phyloP scores from a whole-genome alignment of 2,797 vertebrate species.

The Florisuga fusca region DNA sequence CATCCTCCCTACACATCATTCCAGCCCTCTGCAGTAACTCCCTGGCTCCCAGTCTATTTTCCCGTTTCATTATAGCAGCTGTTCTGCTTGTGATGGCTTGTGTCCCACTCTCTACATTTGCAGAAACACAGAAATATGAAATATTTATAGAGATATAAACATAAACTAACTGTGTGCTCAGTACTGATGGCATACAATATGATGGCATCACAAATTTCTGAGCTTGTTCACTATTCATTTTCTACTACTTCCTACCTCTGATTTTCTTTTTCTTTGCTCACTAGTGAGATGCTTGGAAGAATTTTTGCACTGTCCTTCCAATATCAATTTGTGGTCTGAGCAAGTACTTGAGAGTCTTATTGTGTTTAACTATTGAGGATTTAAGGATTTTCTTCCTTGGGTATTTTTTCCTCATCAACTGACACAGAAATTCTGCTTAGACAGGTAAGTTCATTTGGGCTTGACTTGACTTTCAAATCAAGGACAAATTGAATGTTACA shows the following conservation, averaged over 20 bases:
- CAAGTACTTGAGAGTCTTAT: not conserved
- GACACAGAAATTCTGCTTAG: not conserved
- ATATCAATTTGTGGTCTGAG: not conserved
- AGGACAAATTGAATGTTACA: not conserved
- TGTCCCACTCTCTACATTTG: not conserved
- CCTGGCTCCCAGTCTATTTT: not conserved
- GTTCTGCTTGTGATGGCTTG: not conserved
- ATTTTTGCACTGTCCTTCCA: not conserved
- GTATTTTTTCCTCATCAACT: not conserved
- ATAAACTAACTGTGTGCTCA: not conserved
- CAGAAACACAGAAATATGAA: not conserved
- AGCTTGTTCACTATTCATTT: not conserved
- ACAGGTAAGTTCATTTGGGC: not conserved
- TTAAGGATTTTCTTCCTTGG: not conserved
- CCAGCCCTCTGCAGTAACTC: not conserved
- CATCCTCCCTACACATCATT: not conserved
- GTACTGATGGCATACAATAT: not conserved
- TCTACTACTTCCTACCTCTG: not conserved
- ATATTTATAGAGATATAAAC: not conserved
- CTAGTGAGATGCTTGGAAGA: not conserved
- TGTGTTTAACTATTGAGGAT: not conserved
- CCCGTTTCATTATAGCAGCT: not conserved
- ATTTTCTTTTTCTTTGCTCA: not conserved
- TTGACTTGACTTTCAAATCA: not conserved
- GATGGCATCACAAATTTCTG: not conserved